Conservation (phyloP, 1,140 invertebrate genomes). For the Macrostomum lignano region DNA sequence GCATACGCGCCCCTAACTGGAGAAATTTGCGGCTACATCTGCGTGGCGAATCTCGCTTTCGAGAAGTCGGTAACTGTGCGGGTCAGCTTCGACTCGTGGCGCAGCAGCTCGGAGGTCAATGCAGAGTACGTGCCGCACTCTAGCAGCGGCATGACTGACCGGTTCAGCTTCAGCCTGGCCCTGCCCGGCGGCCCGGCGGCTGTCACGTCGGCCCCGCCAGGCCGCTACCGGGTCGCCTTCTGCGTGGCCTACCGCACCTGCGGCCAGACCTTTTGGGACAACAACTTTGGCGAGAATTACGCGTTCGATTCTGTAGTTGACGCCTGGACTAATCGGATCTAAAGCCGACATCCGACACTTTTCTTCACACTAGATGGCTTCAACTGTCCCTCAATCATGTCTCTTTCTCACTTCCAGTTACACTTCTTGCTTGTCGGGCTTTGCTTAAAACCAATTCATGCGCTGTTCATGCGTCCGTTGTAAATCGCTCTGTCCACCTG, state of each 20-base stretch:
- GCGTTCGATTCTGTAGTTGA: constrained; percentile 18
- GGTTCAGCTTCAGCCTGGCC: constrained; percentile 45
- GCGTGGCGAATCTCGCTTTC: constrained; percentile 62
- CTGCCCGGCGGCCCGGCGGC: constrained; percentile 29
- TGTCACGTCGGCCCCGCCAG: constrained; percentile 42
- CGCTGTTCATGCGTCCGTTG: too few species aligned
- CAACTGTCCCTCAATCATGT: too few species aligned
- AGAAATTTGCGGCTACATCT: too few species aligned
- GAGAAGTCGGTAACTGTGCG: constrained; percentile 60
- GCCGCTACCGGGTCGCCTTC: constrained; percentile 49
- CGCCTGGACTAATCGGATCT: too few species aligned
- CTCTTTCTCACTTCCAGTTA: too few species aligned
- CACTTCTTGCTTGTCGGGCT: too few species aligned
- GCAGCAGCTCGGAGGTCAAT: constrained; percentile 42
- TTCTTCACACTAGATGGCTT: too few species aligned
- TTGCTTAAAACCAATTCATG: too few species aligned
- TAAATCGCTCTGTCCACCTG: too few species aligned
- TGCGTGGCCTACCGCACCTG: too few species aligned
- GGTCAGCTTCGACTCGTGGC: constrained; percentile 57
- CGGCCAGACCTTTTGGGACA: constrained; percentile 54
- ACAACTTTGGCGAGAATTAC: constrained; percentile 53
- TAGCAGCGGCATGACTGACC: constrained; percentile 64
- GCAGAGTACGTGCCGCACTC: constrained; percentile 53
- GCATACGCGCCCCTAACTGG: too few species aligned
- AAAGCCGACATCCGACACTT: too few species aligned